Percentiles rank a stretch among this genome's conserved stretches.
Evolutionary conservation across 2,113 vertebrate genomes (phyloP).

Genomic region (Suncus etruscus): DNA sequence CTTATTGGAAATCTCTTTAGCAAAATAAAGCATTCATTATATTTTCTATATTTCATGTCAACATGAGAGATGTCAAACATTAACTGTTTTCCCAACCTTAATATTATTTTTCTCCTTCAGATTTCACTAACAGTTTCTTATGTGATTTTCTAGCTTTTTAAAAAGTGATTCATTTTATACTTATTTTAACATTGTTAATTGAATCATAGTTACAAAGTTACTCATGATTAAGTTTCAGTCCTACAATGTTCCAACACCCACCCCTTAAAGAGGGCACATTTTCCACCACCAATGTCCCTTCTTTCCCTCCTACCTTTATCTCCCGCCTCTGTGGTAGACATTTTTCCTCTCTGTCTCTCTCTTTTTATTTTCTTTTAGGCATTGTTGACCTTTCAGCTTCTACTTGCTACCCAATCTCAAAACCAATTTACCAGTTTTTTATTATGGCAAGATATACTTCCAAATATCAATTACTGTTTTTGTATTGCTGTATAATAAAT

Average conservation of each 20-base stretch:
- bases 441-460: neutral
- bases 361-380: no score
- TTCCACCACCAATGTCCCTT: no score
- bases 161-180: no score
- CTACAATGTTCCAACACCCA: no score
- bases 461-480: neutral
- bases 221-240: no score
- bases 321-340: no score
- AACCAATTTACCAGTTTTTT: neutral
- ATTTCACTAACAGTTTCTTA: neutral
- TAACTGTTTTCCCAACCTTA: neutral
- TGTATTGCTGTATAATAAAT: neutral
- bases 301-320: no score
- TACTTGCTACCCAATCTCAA: neutral
- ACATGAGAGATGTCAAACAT: neutral
- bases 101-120: neutral
- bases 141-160: neutral
- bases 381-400: neutral
- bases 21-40: constrained; percentile 1
- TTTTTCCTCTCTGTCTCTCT: no score
- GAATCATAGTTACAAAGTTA: no score
- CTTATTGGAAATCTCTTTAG: constrained; percentile 10
- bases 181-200: no score
- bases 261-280: no score
- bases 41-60: constrained; percentile 16